phyloP scores from a whole-genome alignment of 2,888 invertebrate species.

The Escarpia spicata region DNA sequence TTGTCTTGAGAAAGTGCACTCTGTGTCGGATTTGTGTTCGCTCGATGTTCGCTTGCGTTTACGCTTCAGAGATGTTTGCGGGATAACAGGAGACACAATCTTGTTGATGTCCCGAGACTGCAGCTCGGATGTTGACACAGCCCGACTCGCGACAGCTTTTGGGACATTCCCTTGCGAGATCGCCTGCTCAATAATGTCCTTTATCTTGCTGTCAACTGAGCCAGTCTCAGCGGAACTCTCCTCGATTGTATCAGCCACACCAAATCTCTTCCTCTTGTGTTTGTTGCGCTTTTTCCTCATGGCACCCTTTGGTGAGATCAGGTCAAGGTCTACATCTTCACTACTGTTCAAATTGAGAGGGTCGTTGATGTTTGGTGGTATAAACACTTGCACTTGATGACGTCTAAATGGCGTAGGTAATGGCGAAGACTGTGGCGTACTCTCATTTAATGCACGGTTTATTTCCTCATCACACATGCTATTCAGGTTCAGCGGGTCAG shows the following conservation, averaged over 20 bases:
- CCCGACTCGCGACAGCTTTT: not conserved
- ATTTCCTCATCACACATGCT: conserved; percentile 74
- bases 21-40: conserved; percentile 37
- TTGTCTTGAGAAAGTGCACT: not conserved
- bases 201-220: not conserved
- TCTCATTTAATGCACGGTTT: conserved; percentile 73
- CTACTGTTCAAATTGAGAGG: conserved; percentile 79
- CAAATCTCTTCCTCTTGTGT: conserved; percentile 49
- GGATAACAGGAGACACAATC: conserved; percentile 58
- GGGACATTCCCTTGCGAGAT: not conserved
- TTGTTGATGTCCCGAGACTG: conserved; percentile 39
- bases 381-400: conserved; percentile 91
- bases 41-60: conserved; percentile 52
- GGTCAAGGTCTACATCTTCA: conserved; percentile 52
- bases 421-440: conserved; percentile 92
- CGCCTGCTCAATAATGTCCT: conserved; percentile 18
- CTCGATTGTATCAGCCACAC: conserved; percentile 29
- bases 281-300: conserved; percentile 48
- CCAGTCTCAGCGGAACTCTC: conserved; percentile 20
- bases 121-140: not conserved
- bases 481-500: conserved; percentile 92
- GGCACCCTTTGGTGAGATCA: conserved; percentile 31
- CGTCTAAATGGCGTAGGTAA: conserved; percentile 56
- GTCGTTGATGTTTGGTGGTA: conserved; percentile 93
- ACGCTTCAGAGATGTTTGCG: conserved; percentile 51